Evolutionary conservation across 2,797 vertebrate species (phyloP).

Genomic region (Ceyx erithaca): DNA sequence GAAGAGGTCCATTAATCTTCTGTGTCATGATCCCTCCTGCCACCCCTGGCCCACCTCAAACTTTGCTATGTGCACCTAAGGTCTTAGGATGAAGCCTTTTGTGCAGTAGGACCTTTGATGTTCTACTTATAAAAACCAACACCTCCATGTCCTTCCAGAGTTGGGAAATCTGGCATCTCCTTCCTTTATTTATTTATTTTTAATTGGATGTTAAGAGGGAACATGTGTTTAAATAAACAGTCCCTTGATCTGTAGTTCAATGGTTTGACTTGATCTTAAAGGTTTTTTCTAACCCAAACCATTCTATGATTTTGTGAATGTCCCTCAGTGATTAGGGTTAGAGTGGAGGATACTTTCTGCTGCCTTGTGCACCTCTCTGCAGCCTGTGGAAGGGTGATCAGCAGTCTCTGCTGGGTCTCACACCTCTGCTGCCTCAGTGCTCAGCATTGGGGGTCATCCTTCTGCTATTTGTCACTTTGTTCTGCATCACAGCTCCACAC

Average conservation of each 20-base stretch:
- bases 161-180: neutral
- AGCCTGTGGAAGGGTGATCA: neutral
- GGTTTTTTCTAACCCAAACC: neutral
- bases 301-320: neutral
- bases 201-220: neutral
- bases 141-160: neutral
- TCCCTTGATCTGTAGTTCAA: neutral
- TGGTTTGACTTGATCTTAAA: neutral
- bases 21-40: neutral
- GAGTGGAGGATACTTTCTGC: neutral
- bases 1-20: conserved; percentile 28
- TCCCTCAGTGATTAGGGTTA: neutral
- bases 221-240: neutral
- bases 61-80: neutral
- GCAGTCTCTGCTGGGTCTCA: neutral
- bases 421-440: neutral
- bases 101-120: neutral
- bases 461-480: neutral
- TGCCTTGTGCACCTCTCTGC: neutral
- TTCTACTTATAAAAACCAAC: neutral
- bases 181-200: neutral
- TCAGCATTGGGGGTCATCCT: accelerated
- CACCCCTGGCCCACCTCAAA: neutral
- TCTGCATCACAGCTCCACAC: neutral
- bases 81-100: neutral